Evolutionary conservation across 2,888 invertebrate genomes (phyloP), one percentile per base, ranked within the genome.

Genomic region (Dolichomitus sp.): DNA sequence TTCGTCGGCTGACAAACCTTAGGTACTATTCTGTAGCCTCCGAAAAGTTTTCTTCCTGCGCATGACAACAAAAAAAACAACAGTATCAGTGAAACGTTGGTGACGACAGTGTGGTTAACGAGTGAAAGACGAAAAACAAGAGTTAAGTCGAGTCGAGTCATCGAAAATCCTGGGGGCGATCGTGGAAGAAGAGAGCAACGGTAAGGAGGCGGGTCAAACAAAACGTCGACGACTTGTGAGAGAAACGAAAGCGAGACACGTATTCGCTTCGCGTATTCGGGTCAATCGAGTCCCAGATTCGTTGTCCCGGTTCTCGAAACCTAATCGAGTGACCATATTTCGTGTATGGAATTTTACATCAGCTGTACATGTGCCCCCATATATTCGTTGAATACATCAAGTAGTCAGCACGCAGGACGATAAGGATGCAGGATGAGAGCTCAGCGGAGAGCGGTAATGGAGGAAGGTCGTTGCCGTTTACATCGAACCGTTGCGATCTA

Each of bases 11-110:
- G 96, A 94, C 98, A 98, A 87, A 96, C 95, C 86, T 96, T 96
- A 4, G 98, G 98, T 14, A 97, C 97, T 94, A 98, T 98, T 91
- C 97, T 95, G 93, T 98, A 98, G 9, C 98, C 98, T 5, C 98
- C 98, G 92, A 98, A 98, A 63, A 97, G 94, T 94, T 97, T 97
- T 92, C 96, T 89, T 63, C 93, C 93, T 93, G 86, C 19, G 45
- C 1, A 9, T n/a, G n/a, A 6, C n/a, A 17, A 73, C 50, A 37
- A 84, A 40, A 40, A 33, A 52, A 30, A 79, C 78, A 68, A n/a
- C 69, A 37, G 68, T 6, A 30, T 33, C 12, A n/a, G 19, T 23
- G 30, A 27, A 65, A 4, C 2, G 7, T 45, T 27, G 23, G 27
- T 65, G 65, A 45, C 4, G 54, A 27, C 14, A 12, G 4, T 23